These are phyloP conservation scores for Cerastoderma edule DNA, from an alignment of 2,888 invertebrate species.

Conservation along the genomic window DNA sequence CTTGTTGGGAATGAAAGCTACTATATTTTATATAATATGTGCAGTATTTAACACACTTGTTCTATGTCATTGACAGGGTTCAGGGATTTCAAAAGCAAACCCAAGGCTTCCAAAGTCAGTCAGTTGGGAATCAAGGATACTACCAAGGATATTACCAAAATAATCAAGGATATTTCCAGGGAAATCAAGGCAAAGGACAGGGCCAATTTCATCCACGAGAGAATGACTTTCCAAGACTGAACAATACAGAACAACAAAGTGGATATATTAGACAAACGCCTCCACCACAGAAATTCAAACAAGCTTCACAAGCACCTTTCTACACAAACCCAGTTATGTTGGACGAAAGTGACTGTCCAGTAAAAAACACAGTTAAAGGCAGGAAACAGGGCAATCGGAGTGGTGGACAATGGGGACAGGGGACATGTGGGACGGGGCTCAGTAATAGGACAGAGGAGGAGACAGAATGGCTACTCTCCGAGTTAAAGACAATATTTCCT, in stretches of 20 bases:
- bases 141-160: conserved; percentile 4
- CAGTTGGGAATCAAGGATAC: neutral
- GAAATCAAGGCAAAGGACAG: no score
- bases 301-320: neutral
- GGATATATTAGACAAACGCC: neutral
- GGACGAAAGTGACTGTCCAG: neutral
- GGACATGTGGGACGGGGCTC: neutral
- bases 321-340: neutral
- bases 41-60: no score
- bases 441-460: conserved; percentile 51
- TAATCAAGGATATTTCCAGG: neutral
- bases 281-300: conserved; percentile 8
- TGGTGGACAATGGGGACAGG: neutral
- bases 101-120: conserved; percentile 5
- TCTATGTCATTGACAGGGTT: neutral
- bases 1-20: no score
- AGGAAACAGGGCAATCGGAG: neutral
- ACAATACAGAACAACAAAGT: neutral
- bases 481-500: conserved; percentile 70
- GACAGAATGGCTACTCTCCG: conserved; percentile 58
- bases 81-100: neutral
- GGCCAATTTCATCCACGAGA: conserved; percentile 1
- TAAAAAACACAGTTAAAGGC: conserved; percentile 3
- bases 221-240: conserved; percentile 8
- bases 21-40: no score